Evolutionary conservation across 2,113 vertebrate genomes (phyloP), one percentile per base, ranked within the genome.

Genomic region (Thamnophis sirtalis): DNA sequence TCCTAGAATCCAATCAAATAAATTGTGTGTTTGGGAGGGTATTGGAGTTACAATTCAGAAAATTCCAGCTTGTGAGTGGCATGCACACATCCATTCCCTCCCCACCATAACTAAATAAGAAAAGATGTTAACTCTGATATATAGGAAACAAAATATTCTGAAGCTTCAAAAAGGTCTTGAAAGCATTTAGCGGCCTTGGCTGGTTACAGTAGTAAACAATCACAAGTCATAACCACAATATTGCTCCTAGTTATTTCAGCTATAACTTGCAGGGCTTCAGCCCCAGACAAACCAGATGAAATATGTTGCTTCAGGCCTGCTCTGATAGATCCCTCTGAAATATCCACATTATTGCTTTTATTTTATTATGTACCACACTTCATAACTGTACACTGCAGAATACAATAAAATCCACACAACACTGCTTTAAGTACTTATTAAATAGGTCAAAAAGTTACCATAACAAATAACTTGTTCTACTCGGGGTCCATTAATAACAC

Each of bases 291-390:
- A 97, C 96, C 95, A 94, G 96, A 98, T 98, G 97, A 98, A 97
- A 97, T 97, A 98, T 96, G 97, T 95, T 95, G 96, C 97, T 96
- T 97, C 97, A 97, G 97, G 98, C 98, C 97, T 97, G 96, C 96
- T 93, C 96, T 97, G 97, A 97, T 97, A 96, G 97, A 98, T 98
- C 98, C 98, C 98, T 97, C 97, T 97, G 98, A 98, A 98, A 98
- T 98, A 98, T 97, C 97, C 97, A 96, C 97, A 97, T 98, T 99
- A 99, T 98, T 98, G 98, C 98, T 98, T 98, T 98, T 97, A 97
- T 98, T 98, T 98, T 98, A 98, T 98, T 99, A 98, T 98, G 97
- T 97, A 97, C 97, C 97, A 97, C 98, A 98, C 98, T 98, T 98
- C 98, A 98, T 98, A 97, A 97, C 96, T 88, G 96, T 95, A 95